phyloP scores from a whole-genome alignment of 2,797 vertebrate species.

The Triplophysa yarkandensis region DNA sequence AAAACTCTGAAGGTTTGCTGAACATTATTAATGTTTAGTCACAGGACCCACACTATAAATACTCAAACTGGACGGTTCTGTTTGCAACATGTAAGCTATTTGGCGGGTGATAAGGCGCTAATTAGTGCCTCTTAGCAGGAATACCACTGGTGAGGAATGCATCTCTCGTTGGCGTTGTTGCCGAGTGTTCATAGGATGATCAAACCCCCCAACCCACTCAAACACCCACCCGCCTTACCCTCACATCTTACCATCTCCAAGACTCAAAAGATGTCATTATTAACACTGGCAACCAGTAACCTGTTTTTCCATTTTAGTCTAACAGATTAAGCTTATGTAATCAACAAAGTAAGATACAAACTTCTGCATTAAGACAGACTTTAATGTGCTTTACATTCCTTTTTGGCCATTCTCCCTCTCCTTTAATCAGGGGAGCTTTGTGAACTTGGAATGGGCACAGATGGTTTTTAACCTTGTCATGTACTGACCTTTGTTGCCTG shows the following conservation, averaged over 20 bases:
- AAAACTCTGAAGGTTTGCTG: constrained; percentile 35
- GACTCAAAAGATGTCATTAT: constrained; percentile 89
- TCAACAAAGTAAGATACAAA: constrained; percentile 99
- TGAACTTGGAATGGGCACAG: constrained; percentile 72
- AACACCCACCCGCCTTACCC: constrained; percentile 57
- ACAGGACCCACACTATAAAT: constrained; percentile 73
- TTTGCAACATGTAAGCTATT: constrained; percentile 70
- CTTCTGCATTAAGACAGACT: constrained; percentile 89
- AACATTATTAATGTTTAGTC: constrained; percentile 53
- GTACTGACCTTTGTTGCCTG: constrained; percentile 68
- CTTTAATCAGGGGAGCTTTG: constrained; percentile 90
- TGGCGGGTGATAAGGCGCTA: constrained; percentile 80
- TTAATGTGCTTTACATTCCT: constrained; percentile 88
- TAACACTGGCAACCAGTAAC: constrained; percentile 86
- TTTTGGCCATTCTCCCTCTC: constrained; percentile 66
- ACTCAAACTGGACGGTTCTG: constrained; percentile 66
- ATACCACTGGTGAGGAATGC: constrained; percentile 75
- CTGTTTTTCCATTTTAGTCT: constrained; percentile 82
- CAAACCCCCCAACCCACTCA: constrained; percentile 67
- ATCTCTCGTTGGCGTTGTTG: constrained; percentile 81
- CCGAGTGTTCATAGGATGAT: constrained; percentile 82
- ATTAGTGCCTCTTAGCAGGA: constrained; percentile 80
- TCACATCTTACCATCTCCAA: constrained; percentile 73
- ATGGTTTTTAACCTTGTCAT: constrained; percentile 76
- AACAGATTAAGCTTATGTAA: constrained; percentile 95